Evolutionary conservation across 1,140 invertebrate genomes (phyloP).

Genomic region (Drosophila sturtevanti): DNA sequence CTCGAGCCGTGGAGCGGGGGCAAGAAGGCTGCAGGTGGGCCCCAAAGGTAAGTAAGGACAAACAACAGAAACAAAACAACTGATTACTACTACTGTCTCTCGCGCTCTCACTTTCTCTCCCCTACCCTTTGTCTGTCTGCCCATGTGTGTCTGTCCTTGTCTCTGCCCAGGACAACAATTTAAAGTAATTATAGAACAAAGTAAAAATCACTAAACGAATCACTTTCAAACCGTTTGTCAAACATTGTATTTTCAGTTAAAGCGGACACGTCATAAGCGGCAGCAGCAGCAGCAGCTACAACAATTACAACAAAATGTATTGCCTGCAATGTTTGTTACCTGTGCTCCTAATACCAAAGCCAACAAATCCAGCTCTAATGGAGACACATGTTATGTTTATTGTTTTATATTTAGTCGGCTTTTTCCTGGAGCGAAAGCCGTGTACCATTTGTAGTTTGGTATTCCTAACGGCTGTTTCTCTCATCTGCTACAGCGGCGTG

Average conservation of each 20-base stretch:
- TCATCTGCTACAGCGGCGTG: slow-evolving; percentile 97
- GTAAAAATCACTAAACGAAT: slow-evolving; percentile 13
- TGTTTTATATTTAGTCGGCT: slow-evolving; percentile 95
- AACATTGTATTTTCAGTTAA: slow-evolving; percentile 29
- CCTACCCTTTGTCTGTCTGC: background rate
- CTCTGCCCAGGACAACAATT: slow-evolving; percentile 44
- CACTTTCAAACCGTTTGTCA: slow-evolving; percentile 8
- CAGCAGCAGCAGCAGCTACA: background rate
- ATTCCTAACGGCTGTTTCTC: slow-evolving; percentile 94
- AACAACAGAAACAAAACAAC: slow-evolving; percentile 17
- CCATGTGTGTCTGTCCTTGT: slow-evolving; percentile 39
- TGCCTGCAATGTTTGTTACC: slow-evolving; percentile 99
- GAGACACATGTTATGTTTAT: slow-evolving; percentile 99
- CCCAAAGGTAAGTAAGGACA: background rate
- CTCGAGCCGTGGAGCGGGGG: background rate
- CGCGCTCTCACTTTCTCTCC: background rate
- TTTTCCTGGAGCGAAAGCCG: slow-evolving; percentile 97
- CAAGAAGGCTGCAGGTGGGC: background rate
- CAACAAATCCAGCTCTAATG: slow-evolving; percentile 95
- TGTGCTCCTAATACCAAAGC: slow-evolving; percentile 97
- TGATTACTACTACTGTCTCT: background rate
- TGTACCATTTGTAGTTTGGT: slow-evolving; percentile 98
- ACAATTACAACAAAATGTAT: slow-evolving; percentile 89
- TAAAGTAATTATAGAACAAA: slow-evolving; percentile 57
- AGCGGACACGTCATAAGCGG: slow-evolving; percentile 8